Evolutionary conservation across 2,797 vertebrate genomes (phyloP).

Genomic region (Chloroceryle amazona): DNA sequence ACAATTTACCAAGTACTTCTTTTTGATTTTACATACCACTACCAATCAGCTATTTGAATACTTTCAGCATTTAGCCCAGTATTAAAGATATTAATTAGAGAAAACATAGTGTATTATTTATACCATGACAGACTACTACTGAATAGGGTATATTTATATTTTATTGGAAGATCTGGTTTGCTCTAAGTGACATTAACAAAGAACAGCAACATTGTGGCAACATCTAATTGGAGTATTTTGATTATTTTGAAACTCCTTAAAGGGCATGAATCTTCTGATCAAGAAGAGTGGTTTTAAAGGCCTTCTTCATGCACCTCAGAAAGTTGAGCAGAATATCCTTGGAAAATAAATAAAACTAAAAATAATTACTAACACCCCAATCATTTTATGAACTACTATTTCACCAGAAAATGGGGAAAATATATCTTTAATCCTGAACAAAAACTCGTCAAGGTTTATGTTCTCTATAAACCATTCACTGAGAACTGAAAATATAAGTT

Average conservation of each 20-base stretch:
- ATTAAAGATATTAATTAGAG: neutral
- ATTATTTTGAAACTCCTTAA: constrained; percentile 31
- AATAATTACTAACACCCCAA: constrained; percentile 67
- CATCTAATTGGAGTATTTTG: constrained; percentile 15
- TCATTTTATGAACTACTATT: constrained; percentile 76
- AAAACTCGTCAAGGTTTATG: constrained; percentile 80
- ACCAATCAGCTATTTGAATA: constrained; percentile 16
- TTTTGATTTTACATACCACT: neutral
- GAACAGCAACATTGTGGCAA: neutral
- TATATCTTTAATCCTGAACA: constrained; percentile 77
- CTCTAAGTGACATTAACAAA: constrained; percentile 34
- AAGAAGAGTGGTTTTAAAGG: neutral
- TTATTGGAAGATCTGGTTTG: constrained; percentile 7
- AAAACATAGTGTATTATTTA: neutral
- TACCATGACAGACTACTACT: neutral
- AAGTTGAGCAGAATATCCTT: constrained; percentile 2
- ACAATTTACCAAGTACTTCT: neutral
- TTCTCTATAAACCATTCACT: constrained; percentile 81
- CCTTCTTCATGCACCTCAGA: neutral
- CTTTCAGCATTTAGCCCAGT: neutral
- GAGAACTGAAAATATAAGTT: constrained; percentile 83
- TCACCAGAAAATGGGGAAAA: constrained; percentile 68
- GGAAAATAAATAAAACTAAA: constrained; percentile 67
- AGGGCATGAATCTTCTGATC: constrained; percentile 30
- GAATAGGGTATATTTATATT: neutral